Evolutionary conservation across 1,140 invertebrate genomes (phyloP).

Genomic region (Arion vulgaris): DNA sequence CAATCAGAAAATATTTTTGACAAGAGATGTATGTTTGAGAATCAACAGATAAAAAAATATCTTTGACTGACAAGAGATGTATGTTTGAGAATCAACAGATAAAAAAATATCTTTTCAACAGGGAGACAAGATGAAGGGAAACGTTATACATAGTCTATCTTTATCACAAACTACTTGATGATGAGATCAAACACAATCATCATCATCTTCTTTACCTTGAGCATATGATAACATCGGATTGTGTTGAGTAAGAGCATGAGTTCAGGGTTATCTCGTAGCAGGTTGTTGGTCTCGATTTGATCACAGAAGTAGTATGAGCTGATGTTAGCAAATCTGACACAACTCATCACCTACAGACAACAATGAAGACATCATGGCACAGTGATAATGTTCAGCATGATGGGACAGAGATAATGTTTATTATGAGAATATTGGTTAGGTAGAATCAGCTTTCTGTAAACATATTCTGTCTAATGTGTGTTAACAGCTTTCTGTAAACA

Average conservation of each 20-base stretch:
- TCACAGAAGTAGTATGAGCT: conserved; percentile 78
- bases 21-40: background rate
- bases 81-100: background rate
- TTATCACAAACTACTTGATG: too few relatives aligned
- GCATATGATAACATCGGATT: conserved; percentile 67
- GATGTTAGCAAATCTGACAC: conserved; percentile 76
- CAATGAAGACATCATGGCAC: too few relatives aligned
- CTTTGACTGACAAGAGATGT: background rate
- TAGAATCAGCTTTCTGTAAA: too few relatives aligned
- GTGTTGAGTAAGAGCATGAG: conserved; percentile 52
- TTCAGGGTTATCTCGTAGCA: conserved; percentile 62
- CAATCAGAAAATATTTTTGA: background rate
- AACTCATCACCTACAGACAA: conserved; percentile 71
- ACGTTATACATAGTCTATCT: too few relatives aligned
- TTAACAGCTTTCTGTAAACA: too few relatives aligned
- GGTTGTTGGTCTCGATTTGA: conserved; percentile 72
- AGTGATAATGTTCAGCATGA: too few relatives aligned
- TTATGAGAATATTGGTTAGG: too few relatives aligned
- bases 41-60: background rate
- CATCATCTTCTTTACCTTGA: too few relatives aligned
- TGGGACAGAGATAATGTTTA: too few relatives aligned
- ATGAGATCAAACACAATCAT: background rate
- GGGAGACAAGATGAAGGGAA: too few relatives aligned
- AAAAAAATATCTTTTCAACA: background rate
- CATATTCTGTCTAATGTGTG: too few relatives aligned